phyloP scores from a whole-genome alignment of 2,797 vertebrate genomes.

The Danio tinwini region DNA sequence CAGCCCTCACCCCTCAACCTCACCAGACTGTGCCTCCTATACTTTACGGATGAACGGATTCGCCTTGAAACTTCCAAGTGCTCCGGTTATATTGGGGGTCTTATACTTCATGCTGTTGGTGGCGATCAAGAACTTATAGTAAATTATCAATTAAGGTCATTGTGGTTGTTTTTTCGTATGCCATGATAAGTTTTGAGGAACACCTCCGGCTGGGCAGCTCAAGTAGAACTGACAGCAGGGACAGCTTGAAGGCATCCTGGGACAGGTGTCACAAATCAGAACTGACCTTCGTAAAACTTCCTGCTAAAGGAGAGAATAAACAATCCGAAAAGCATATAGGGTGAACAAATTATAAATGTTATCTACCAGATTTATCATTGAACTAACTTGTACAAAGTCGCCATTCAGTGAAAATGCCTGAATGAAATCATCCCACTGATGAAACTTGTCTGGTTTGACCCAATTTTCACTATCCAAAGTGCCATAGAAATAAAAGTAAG shows the following conservation, averaged over 20 bases:
- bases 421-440: no score
- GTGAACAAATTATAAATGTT: neutral
- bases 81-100: constrained; percentile 14
- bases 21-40: constrained; percentile 9
- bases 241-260: constrained; percentile 14
- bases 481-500: no score
- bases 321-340: constrained; percentile 5
- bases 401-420: no score
- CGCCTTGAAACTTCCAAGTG: constrained; percentile 33
- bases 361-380: neutral
- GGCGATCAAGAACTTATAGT: constrained; percentile 8
- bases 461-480: no score
- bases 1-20: constrained; percentile 17
- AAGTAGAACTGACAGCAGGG: constrained; percentile 16
- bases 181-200: constrained; percentile 43
- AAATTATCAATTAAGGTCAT: constrained; percentile 38
- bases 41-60: constrained; percentile 34
- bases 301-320: constrained; percentile 13
- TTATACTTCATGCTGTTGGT: constrained; percentile 23
- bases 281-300: constrained; percentile 35
- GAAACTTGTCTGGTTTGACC: no score
- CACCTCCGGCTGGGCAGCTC: constrained; percentile 15
- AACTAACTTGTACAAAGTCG: no score
- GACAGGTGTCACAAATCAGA: constrained; percentile 43
- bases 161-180: constrained; percentile 34